Evolutionary conservation across 64 coral and sea anemone genomes (phyloP), one percentile per base, ranked within the genome.

Genomic region (Porites australiensis): DNA sequence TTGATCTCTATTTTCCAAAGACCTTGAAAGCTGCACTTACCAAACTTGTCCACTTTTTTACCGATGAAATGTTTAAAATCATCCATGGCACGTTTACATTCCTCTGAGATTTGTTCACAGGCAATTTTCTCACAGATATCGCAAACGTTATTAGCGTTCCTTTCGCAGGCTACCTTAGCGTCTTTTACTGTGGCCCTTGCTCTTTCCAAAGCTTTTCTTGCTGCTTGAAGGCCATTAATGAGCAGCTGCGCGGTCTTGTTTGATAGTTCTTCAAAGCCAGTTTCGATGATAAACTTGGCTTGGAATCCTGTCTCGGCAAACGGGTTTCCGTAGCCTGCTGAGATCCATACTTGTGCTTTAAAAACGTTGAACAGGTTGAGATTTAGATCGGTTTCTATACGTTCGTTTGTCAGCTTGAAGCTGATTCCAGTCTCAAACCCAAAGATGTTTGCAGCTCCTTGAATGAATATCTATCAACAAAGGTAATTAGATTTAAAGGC

Each of bases 401-500:
- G 86, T 63, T 96, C 95, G 14, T 66, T 96, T 20, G 95, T 96
- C 11, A 96, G 43, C 70, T 96, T 96, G 23, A 96, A 53, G 20
- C 86, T 50, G 44, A 93, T 79, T 47, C 89, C 90, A 49, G 87
- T 89, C 48, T 93, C 78, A 50, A 86, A 37, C 15, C 95, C 95
- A 52, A 96, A 96, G 64, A 96, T 93, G n/a, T 74, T 83, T 13
- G 77, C 77, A 51, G 95, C 95, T 22, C 95, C 95, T 50, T 89
- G 71, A 22, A 96, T 22, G 23, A 89, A 53, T 44, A 96, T 79
- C 95, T 96, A 60, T 3, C 48, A 60, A 46, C n/a, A 57, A 57
- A 57, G 54, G 54, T 57, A 9, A 57, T 57, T 5, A 57, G 54
- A 3, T 57, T 57, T 57, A 57, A 37, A 37, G 27, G 27, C 27